phyloP scores from a whole-genome alignment of 2,888 invertebrate species.

The Steinernema carpocapsae region DNA sequence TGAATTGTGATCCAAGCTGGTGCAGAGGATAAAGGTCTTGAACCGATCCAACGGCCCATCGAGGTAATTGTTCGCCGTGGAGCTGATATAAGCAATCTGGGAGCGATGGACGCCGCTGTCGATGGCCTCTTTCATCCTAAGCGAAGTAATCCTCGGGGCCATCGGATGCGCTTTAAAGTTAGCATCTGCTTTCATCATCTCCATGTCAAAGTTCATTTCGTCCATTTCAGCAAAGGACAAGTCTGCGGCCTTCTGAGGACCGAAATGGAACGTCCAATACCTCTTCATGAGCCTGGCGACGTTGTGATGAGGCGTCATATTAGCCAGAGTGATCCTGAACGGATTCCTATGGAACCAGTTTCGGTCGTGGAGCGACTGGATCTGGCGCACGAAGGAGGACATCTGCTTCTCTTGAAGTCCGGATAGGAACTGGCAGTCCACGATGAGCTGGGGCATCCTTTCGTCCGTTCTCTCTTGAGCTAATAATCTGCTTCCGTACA shows the following conservation, averaged over 20 bases:
- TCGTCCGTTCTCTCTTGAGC: conserved; percentile 38
- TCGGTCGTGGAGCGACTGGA: conserved; percentile 38
- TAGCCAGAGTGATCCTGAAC: conserved; percentile 38
- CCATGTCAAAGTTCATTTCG: conserved; percentile 1
- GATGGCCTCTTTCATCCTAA: conserved; percentile 18
- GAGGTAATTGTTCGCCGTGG: conserved; percentile 18
- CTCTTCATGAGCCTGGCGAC: conserved; percentile 37
- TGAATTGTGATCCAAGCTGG: conserved; percentile 29
- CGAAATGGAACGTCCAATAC: conserved; percentile 26
- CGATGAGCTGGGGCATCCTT: conserved; percentile 45
- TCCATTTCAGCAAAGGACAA: neutral
- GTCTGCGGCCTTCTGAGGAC: neutral
- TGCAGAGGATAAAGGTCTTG: conserved; percentile 37
- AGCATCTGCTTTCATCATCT: neutral
- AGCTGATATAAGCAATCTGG: conserved; percentile 35
- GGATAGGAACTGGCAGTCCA: conserved; percentile 53
- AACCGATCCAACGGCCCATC: conserved; percentile 33
- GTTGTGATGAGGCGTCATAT: conserved; percentile 37
- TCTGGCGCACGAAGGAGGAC: conserved; percentile 34
- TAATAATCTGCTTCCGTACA: conserved; percentile 47
- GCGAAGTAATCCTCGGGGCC: conserved; percentile 35
- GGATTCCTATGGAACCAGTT: conserved; percentile 42
- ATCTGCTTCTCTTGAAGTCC: conserved; percentile 8
- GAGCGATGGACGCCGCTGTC: conserved; percentile 20
- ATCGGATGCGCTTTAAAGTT: conserved; percentile 29